A percentile compares a stretch with the other conserved stretches of the same genome.
Conservation (phyloP, 1,140 invertebrate species). For the Euwallacea fornicatus region DNA sequence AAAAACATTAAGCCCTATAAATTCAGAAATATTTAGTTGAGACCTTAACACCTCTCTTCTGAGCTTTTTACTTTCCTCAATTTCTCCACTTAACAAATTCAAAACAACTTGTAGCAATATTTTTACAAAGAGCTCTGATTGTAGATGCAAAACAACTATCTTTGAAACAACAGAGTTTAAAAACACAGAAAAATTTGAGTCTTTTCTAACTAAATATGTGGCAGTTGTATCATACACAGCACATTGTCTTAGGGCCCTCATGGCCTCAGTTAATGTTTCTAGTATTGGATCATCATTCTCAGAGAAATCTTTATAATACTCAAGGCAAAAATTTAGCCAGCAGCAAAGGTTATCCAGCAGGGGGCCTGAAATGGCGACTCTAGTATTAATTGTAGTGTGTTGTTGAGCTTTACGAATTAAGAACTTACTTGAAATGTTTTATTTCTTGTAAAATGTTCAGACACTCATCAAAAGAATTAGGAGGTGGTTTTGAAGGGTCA, state of each 20-base stretch:
- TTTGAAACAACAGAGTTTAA: not conserved
- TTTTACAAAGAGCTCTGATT: not conserved
- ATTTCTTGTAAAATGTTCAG: not conserved
- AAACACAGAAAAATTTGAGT: not conserved
- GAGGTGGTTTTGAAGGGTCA: not conserved
- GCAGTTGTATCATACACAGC: constrained; percentile 1
- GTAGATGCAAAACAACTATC: not conserved
- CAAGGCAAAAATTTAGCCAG: not conserved
- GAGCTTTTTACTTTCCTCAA: not conserved
- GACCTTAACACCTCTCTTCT: not conserved
- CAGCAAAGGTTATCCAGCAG: not conserved
- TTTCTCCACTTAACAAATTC: not conserved
- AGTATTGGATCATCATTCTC: not conserved
- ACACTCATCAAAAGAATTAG: not conserved
- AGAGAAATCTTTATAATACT: not conserved
- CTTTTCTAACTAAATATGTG: not conserved
- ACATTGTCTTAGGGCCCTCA: constrained; percentile 6
- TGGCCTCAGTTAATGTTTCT: not conserved
- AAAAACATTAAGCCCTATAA: not conserved
- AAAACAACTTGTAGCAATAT: not conserved
- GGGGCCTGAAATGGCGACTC: not conserved
- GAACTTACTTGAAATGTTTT: not conserved
- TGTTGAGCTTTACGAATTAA: not conserved
- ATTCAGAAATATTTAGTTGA: not conserved
- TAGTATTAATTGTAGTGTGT: not conserved